These are phyloP conservation scores for Gastrophysa polygoni DNA, from an alignment of 2,888 invertebrate species.

Conservation along the genomic window DNA sequence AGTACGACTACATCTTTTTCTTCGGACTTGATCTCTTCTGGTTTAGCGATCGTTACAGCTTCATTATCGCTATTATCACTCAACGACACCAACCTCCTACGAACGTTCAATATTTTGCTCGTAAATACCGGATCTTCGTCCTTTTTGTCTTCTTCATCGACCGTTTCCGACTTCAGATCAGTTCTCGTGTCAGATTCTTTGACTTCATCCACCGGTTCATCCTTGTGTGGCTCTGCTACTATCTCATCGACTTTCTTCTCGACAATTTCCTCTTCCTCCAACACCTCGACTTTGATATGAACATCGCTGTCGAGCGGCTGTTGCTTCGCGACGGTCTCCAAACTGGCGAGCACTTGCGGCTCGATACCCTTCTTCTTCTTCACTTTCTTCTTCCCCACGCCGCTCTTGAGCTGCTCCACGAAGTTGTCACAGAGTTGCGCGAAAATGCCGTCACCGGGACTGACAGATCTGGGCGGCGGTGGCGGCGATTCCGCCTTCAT, in stretches of 20 bases:
- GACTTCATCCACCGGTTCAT: neutral
- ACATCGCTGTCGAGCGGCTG: slow-evolving; percentile 38
- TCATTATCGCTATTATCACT: slow-evolving; percentile 57
- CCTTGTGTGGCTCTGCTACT: slow-evolving; percentile 2
- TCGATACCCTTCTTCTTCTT: slow-evolving; percentile 59
- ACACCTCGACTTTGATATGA: slow-evolving; percentile 30
- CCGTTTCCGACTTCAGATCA: neutral
- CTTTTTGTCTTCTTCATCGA: slow-evolving; percentile 25
- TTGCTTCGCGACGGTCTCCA: slow-evolving; percentile 49
- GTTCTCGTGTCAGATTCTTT: neutral
- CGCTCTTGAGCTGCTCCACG: slow-evolving; percentile 73
- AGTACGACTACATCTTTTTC: slow-evolving; percentile 17
- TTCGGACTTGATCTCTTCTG: slow-evolving; percentile 11
- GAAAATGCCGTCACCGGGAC: slow-evolving; percentile 64
- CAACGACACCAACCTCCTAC: slow-evolving; percentile 38
- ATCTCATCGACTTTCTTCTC: slow-evolving; percentile 7
- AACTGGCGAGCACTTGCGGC: slow-evolving; percentile 47
- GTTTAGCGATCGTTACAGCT: slow-evolving; percentile 16
- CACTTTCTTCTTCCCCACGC: slow-evolving; percentile 62
- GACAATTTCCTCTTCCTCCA: slow-evolving; percentile 24
- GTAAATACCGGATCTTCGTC: slow-evolving; percentile 31
- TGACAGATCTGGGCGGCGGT: slow-evolving; percentile 41
- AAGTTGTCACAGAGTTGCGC: slow-evolving; percentile 77
- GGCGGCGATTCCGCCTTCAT: slow-evolving; percentile 34
- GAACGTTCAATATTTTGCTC: slow-evolving; percentile 37